These are phyloP conservation scores for Rhea pennata DNA, from an alignment of 2,113 vertebrate genomes.

Conservation along the genomic window DNA sequence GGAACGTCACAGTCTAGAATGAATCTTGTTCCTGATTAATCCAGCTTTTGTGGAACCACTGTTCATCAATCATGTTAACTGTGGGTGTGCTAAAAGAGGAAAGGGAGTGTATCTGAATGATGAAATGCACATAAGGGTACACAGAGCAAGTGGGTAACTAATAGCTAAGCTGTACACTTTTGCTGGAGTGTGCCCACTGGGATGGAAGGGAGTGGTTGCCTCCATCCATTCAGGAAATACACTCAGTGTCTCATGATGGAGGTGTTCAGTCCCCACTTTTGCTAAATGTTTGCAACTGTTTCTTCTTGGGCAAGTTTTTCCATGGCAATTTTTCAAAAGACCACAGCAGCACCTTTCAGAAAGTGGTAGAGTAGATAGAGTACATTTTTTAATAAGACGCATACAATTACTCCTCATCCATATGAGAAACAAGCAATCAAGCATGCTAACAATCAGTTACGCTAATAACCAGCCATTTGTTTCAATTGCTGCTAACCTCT, in stretches of 20 bases:
- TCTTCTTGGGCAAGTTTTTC: neutral
- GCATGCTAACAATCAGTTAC: neutral
- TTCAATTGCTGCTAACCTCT: neutral
- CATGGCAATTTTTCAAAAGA: neutral
- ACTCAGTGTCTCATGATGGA: accelerated
- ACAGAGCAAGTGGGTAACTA: neutral
- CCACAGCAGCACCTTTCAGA: neutral
- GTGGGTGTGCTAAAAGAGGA: neutral
- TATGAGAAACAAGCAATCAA: neutral
- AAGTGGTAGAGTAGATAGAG: neutral
- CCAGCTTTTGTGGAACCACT: neutral
- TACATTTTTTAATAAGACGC: neutral
- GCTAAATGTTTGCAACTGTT: neutral
- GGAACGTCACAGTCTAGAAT: accelerated
- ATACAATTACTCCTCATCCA: neutral
- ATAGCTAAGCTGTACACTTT: neutral
- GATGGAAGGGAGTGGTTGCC: neutral
- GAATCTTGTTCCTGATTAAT: neutral
- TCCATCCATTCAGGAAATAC: neutral
- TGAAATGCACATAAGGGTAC: accelerated
- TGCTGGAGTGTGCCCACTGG: neutral
- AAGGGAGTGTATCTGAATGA: neutral
- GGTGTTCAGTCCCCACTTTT: neutral
- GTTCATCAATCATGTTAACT: neutral
- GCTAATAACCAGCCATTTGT: neutral